phyloP scores from a whole-genome alignment of 2,113 vertebrate genomes.

The Butorides virescens region DNA sequence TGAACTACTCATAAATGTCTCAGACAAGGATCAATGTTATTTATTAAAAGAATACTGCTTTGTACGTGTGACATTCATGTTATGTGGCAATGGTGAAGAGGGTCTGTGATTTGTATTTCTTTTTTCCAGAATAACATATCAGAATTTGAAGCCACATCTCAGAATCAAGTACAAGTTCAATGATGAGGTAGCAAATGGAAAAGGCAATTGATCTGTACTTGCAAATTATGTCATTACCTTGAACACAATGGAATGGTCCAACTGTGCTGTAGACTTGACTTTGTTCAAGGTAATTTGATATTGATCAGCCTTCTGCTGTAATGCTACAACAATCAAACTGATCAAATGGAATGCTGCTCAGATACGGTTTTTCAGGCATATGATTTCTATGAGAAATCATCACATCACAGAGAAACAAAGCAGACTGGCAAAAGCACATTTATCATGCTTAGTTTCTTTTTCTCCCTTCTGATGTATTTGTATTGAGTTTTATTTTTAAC shows the following conservation, averaged over 20 bases:
- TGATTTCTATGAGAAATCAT: conserved; percentile 46
- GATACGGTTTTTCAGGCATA: not conserved
- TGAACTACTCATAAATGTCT: not conserved
- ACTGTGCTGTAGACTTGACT: not conserved
- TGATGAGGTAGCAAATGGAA: not conserved
- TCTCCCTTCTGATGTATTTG: not conserved
- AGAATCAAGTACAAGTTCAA: not conserved
- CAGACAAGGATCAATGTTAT: not conserved
- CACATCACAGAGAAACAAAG: not conserved
- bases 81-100: not conserved
- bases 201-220: not conserved
- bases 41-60: not conserved
- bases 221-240: conserved; percentile 28
- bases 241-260: conserved; percentile 1
- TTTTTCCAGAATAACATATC: not conserved
- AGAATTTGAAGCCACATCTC: not conserved
- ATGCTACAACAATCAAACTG: not conserved
- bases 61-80: not conserved
- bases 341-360: not conserved
- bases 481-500: not conserved
- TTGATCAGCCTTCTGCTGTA: conserved; percentile 31
- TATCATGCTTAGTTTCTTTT: not conserved
- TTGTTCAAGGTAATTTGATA: conserved; percentile 61
- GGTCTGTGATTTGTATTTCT: not conserved
- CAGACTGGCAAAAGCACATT: not conserved